A percentile compares a stretch with the other conserved stretches of the same genome.
These are phyloP conservation scores for Oxyura jamaicensis DNA, from an alignment of 2,113 vertebrate species.

Conservation along the genomic window DNA sequence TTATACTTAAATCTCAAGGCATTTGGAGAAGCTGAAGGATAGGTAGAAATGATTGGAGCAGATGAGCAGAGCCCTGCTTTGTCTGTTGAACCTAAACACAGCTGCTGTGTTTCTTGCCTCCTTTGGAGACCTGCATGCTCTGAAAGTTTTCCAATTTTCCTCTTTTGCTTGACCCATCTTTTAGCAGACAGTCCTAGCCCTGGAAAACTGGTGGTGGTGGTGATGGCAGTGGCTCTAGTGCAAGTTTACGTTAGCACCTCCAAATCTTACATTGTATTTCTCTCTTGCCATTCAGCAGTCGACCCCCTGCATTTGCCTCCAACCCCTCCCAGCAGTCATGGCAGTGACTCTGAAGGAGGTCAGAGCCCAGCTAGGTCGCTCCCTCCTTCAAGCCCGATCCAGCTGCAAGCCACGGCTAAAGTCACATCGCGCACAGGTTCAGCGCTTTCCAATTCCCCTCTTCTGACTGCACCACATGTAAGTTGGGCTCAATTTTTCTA, in stretches of 20 bases:
- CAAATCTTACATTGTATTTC: background rate
- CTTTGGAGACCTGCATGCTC: background rate
- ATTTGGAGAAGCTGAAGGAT: background rate
- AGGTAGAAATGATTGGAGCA: slow-evolving; percentile 23
- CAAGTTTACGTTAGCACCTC: background rate
- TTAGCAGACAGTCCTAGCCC: background rate
- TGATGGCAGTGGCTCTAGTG: background rate
- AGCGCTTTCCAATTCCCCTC: slow-evolving; percentile 91
- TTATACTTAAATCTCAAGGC: background rate
- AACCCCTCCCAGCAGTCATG: slow-evolving; percentile 95
- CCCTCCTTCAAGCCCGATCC: slow-evolving; percentile 85
- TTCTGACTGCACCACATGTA: slow-evolving; percentile 96
- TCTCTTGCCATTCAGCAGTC: slow-evolving; percentile 59
- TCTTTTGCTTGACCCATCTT: background rate
- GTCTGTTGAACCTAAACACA: slow-evolving; percentile 32
- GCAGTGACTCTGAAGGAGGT: slow-evolving; percentile 95
- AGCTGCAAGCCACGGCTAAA: slow-evolving; percentile 80
- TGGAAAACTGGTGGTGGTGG: background rate
- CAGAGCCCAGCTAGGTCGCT: slow-evolving; percentile 90
- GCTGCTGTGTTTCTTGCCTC: background rate
- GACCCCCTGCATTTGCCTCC: slow-evolving; percentile 93
- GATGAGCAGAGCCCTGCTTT: background rate
- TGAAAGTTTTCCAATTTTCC: background rate
- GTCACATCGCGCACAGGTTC: slow-evolving; percentile 80
- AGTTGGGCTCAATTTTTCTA: slow-evolving; percentile 21